phyloP scores from a whole-genome alignment of 2,113 vertebrate genomes.

The Struthio camelus region DNA sequence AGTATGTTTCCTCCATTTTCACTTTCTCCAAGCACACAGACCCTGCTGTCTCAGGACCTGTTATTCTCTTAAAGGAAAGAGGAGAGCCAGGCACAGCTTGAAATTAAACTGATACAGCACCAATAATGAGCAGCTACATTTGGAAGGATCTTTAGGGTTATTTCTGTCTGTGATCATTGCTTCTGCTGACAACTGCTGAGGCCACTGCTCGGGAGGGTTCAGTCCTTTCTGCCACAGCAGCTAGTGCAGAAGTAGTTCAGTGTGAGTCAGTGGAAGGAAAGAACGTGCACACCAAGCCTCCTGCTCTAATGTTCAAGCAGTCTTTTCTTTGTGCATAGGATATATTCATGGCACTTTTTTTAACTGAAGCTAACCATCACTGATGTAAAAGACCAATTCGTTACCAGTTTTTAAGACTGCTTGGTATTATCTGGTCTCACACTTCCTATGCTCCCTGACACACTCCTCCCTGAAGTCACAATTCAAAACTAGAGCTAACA shows the following conservation, averaged over 20 bases:
- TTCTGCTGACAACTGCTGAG: conserved; percentile 5
- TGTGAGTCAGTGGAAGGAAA: background rate
- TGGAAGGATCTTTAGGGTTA: conserved; percentile 43
- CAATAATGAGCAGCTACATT: conserved; percentile 35
- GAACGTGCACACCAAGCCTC: background rate
- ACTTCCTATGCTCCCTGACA: background rate
- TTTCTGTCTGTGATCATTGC: conserved; percentile 37
- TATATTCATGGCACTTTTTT: background rate
- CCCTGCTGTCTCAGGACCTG: background rate
- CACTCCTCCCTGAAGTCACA: background rate
- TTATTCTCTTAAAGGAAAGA: background rate
- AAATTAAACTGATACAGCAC: conserved; percentile 37
- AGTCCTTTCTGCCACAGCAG: background rate
- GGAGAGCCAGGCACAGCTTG: background rate
- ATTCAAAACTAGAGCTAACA: background rate
- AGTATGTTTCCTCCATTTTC: background rate
- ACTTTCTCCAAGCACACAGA: background rate
- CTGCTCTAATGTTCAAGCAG: background rate
- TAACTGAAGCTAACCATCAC: background rate
- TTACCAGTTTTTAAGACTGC: background rate
- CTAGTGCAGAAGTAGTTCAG: background rate
- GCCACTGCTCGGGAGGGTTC: background rate
- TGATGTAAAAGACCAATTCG: background rate
- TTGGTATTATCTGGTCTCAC: background rate
- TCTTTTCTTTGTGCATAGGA: background rate